Evolutionary conservation across 1,140 invertebrate species (phyloP).

Genomic region (Drosophila kepulauana): DNA sequence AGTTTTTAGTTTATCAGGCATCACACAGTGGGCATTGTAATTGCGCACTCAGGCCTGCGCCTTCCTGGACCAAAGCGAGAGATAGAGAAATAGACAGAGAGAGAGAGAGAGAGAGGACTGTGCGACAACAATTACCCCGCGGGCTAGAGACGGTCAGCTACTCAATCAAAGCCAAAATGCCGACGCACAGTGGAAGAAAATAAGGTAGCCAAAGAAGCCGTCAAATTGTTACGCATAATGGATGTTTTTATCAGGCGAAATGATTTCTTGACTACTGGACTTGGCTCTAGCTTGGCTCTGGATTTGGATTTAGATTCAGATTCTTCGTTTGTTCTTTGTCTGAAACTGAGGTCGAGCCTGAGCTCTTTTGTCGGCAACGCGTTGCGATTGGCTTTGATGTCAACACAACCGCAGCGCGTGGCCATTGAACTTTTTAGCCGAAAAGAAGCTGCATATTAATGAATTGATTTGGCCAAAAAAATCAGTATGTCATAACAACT

Average conservation of each 20-base stretch:
- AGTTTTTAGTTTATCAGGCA: slow-evolving; percentile 49
- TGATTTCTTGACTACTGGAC: slow-evolving; percentile 81
- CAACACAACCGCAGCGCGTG: slow-evolving; percentile 53
- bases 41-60: slow-evolving; percentile 67
- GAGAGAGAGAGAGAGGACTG: slow-evolving; percentile 11
- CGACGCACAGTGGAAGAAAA: slow-evolving; percentile 42
- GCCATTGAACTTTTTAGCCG: slow-evolving; percentile 63
- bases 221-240: slow-evolving; percentile 84
- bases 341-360: not conserved
- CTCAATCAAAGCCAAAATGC: slow-evolving; percentile 77
- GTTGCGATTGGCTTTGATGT: slow-evolving; percentile 67
- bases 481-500: slow-evolving; percentile 10
- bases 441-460: slow-evolving; percentile 48
- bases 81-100: not conserved
- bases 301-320: slow-evolving; percentile 20
- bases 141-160: slow-evolving; percentile 56
- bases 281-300: slow-evolving; percentile 38
- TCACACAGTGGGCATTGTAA: slow-evolving; percentile 64
- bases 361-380: slow-evolving; percentile 56
- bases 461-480: slow-evolving; percentile 39
- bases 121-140: slow-evolving; percentile 81
- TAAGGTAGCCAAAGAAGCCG: slow-evolving; percentile 80
- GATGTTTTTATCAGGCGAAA: slow-evolving; percentile 81
- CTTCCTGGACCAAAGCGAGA: slow-evolving; percentile 34
- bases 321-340: slow-evolving; percentile 38